A percentile compares a stretch with the other conserved stretches of the same genome.
Conservation (phyloP, 92 coral and sea anemone genomes). For the Epizoanthus rinbou region DNA sequence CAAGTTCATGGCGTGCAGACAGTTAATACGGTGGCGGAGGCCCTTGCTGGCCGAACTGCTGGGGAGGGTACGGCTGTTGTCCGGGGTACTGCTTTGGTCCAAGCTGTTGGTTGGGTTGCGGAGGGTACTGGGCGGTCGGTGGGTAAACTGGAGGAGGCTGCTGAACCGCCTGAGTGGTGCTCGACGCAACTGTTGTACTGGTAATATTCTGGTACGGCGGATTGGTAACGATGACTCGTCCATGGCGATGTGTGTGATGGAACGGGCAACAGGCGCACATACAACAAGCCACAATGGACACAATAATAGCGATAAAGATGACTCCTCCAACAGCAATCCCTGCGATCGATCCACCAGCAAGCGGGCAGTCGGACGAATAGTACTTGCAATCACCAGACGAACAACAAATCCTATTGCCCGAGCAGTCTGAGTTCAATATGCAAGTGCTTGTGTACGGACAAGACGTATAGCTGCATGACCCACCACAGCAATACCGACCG, state of each 20-base stretch:
- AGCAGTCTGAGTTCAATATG: conserved; percentile 4
- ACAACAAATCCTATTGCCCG: conserved; percentile 21
- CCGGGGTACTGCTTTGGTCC: background rate
- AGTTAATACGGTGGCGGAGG: too few species aligned
- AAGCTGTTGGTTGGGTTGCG: background rate
- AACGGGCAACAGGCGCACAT: conserved; percentile 23
- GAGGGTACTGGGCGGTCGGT: background rate
- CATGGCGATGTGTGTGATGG: conserved; percentile 7
- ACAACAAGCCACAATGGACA: conserved; percentile 1
- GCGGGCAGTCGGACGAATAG: conserved; percentile 5
- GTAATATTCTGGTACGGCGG: background rate
- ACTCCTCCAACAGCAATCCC: conserved; percentile 1
- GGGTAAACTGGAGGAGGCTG: conserved; percentile 2
- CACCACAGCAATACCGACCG: conserved; percentile 19
- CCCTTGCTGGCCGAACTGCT: too few species aligned
- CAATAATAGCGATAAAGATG: background rate
- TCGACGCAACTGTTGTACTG: background rate
- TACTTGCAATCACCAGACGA: conserved; percentile 33
- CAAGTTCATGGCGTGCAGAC: too few species aligned
- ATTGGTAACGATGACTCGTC: background rate
- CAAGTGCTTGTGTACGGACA: conserved; percentile 25
- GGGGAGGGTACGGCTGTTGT: background rate
- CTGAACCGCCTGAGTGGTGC: background rate
- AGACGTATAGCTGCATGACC: background rate
- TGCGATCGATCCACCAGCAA: conserved; percentile 11